Evolutionary conservation across 1,140 invertebrate genomes (phyloP), one percentile per base, ranked within the genome.

Genomic region (Lordiphosa stackelbergi): DNA sequence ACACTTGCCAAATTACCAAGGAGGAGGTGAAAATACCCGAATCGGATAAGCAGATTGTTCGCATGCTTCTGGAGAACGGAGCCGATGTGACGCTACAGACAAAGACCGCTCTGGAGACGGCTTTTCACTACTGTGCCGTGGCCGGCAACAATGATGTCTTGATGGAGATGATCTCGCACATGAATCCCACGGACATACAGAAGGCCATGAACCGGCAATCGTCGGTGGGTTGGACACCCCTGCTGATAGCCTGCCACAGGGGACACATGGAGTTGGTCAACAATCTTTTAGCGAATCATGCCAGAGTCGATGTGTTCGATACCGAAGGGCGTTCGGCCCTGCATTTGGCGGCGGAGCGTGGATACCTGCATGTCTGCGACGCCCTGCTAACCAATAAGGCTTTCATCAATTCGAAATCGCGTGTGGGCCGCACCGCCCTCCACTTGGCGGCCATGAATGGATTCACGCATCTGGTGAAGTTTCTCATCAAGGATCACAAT

Each of bases 281-380:
- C 70, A 97, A 94, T 48, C 90, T 98, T 31, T 89, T 98, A 41
- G 90, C 93, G 16, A 96, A 97, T 86, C 95, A 98, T 88, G 98
- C 97, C 1, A 92, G 98, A 85, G 98, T 99, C 5, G 98, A 99
- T 88, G 97, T 99, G 0, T 99, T 99, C 88, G 98, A 99, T 87
- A 93, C 94, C 63, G 97, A 98, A 88, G 97, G 97, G 8, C 91
- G 97, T 73, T 97, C 97, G 0, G 97, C 97, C 0, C 89, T 99
- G 37, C 98, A 99, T 88, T 89, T 99, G 56, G 97, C 97, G 0
- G 96, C 97, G 1, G 97, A 99, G 84, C 94, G 94, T 73, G 98
- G 98, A 0, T 98, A 95, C 85, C 88, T 94, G 38, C 91, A 97
- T 88, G 95, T 99, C 0, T 98, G 97, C 83, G 96, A 99, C 87